Conservation (phyloP, 2,113 vertebrate species). For the Corvus cornix region DNA sequence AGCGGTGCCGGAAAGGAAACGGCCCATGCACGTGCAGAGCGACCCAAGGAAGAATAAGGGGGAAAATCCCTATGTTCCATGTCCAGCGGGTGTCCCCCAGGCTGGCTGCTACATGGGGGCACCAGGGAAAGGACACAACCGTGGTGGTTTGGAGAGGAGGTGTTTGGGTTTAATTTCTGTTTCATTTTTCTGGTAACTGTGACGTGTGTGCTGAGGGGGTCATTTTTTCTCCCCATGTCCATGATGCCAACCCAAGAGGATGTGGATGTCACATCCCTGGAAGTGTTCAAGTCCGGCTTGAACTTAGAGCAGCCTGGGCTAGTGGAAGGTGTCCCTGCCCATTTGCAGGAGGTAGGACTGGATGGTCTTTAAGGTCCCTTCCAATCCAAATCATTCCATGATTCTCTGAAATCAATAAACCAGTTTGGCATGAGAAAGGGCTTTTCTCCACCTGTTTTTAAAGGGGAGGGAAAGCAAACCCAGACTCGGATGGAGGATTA, state of each 20-base stretch:
- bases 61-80: rapidly evolving
- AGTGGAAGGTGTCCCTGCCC: background rate
- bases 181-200: background rate
- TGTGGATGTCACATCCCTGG: background rate
- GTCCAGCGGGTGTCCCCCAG: background rate
- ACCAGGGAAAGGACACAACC: rapidly evolving
- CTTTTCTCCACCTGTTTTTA: background rate
- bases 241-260: background rate
- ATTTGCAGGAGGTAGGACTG: background rate
- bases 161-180: background rate
- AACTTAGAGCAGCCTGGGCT: background rate
- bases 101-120: rapidly evolving
- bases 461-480: background rate
- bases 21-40: rapidly evolving
- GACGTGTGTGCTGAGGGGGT: rapidly evolving
- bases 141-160: rapidly evolving
- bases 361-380: background rate
- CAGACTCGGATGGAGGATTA: rapidly evolving
- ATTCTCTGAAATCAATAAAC: background rate
- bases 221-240: rapidly evolving
- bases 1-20: background rate
- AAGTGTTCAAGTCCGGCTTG: background rate
- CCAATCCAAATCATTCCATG: background rate
- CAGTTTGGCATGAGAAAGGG: background rate
- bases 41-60: background rate